A percentile compares a stretch with the other conserved stretches of the same genome.
These are phyloP conservation scores for Sebastes elongatus DNA, from an alignment of 2,797 vertebrate species.

Conservation along the genomic window DNA sequence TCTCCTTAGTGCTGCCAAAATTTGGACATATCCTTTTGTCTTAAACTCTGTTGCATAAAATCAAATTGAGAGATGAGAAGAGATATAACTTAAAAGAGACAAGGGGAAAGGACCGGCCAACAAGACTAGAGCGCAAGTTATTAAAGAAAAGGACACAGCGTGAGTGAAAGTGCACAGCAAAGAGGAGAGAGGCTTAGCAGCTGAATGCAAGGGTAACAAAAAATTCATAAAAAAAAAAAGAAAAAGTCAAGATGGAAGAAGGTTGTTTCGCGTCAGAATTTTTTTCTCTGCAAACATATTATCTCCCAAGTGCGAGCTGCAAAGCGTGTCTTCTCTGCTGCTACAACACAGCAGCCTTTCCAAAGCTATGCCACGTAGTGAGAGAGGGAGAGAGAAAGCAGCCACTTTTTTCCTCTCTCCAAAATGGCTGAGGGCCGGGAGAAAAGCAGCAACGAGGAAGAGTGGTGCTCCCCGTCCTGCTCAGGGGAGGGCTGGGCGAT, in stretches of 20 bases:
- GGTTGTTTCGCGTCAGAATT: slow-evolving; percentile 66
- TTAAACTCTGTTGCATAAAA: slow-evolving; percentile 80
- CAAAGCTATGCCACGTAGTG: slow-evolving; percentile 84
- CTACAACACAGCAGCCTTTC: slow-evolving; percentile 74
- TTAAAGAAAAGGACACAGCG: slow-evolving; percentile 58
- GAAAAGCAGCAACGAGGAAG: slow-evolving; percentile 72
- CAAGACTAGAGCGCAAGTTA: slow-evolving; percentile 67
- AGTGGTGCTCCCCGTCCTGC: slow-evolving; percentile 73
- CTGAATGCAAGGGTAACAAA: slow-evolving; percentile 62
- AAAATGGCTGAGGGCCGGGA: slow-evolving; percentile 86
- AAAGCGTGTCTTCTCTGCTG: slow-evolving; percentile 67
- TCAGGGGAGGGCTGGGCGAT: slow-evolving; percentile 70
- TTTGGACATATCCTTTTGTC: slow-evolving; percentile 86
- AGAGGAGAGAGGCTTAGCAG: slow-evolving; percentile 66
- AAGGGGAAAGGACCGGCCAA: slow-evolving; percentile 55
- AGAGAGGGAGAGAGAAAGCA: slow-evolving; percentile 74
- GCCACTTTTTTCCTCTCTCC: slow-evolving; percentile 80
- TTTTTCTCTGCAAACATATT: slow-evolving; percentile 79
- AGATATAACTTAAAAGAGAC: slow-evolving; percentile 58
- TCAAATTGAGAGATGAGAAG: slow-evolving; percentile 73
- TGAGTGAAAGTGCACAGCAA: slow-evolving; percentile 65
- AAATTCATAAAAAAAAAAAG: slow-evolving; percentile 56
- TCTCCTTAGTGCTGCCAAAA: slow-evolving; percentile 87
- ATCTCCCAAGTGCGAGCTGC: slow-evolving; percentile 75
- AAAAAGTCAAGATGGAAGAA: slow-evolving; percentile 72